A percentile compares a stretch with the other conserved stretches of the same genome.
Conservation (phyloP, 2,888 invertebrate species). For the Spisula subtruncata region DNA sequence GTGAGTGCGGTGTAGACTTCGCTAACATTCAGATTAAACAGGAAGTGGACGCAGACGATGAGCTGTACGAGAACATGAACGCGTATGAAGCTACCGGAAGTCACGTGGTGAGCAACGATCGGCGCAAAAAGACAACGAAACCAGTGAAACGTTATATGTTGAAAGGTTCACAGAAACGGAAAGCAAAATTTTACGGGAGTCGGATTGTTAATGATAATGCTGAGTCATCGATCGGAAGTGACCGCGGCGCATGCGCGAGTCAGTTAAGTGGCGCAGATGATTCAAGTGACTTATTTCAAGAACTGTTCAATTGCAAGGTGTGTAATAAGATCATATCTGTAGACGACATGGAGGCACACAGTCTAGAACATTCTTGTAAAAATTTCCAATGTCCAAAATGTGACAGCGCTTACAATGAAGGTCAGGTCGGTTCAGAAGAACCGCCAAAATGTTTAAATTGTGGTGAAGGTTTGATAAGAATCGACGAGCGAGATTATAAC, state of each 20-base stretch:
- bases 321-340: slow-evolving; percentile 80
- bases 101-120: not conserved
- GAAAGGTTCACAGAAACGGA: slow-evolving; percentile 62
- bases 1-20: slow-evolving; percentile 42
- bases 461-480: slow-evolving; percentile 42
- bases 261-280: not conserved
- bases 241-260: not conserved
- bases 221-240: not conserved
- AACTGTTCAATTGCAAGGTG: slow-evolving; percentile 81
- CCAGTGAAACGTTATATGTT: slow-evolving; percentile 54
- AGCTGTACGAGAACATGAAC: slow-evolving; percentile 45
- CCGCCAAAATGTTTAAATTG: slow-evolving; percentile 66
- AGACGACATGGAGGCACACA: slow-evolving; percentile 77
- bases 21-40: slow-evolving; percentile 50
- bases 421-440: slow-evolving; percentile 29
- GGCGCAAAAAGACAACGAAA: not conserved
- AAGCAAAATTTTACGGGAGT: slow-evolving; percentile 55
- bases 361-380: slow-evolving; percentile 71
- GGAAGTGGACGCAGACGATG: slow-evolving; percentile 56
- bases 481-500: slow-evolving; percentile 34
- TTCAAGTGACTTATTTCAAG: slow-evolving; percentile 73
- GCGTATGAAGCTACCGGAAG: slow-evolving; percentile 25
- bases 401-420: slow-evolving; percentile 57
- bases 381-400: slow-evolving; percentile 72
- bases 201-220: slow-evolving; percentile 44